Evolutionary conservation across 2,888 invertebrate genomes (phyloP), one percentile per base, ranked within the genome.

Genomic region (Xylota segnis): DNA sequence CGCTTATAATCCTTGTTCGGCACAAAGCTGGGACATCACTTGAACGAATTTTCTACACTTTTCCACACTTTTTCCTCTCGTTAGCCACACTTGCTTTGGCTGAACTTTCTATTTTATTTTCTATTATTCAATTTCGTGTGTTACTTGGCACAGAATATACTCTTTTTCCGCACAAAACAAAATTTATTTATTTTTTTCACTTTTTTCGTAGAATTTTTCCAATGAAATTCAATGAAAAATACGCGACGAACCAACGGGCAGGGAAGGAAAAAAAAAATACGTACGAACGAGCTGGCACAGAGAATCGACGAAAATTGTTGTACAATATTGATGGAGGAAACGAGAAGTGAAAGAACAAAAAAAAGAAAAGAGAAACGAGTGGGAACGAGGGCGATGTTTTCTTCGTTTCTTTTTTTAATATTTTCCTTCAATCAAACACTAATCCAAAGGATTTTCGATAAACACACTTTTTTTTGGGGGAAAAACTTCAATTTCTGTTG

Each of bases 61-160:
- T 43, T 14, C 6, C 40, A n/a, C 58, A 23, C 58, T 77, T 70
- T 71, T 68, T 59, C 40, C 47, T 56, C 29, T 63, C 68, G 56
- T 16, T 34, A 29, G 27, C 68, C 27, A 3, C 23, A 59, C 58
- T 70, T 47, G 14, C 29, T 75, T 75, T 40, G 43, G 37, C 43
- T 65, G n/a, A 59, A 84, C 81, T 81, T 84, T 84, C 84, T 84
- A 54, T 76, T 84, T 58, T 76, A 47, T 65, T 66, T 16, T n/a
- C n/a, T 83, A 63, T 52, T 66, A 66, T 72, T 78, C 43, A 71
- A 77, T 70, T 71, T 78, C 45, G 58, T 65, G 32, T 71, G 78
- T 72, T 66, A 72, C 72, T 78, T 83, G 83, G 83, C 83, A 78
- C 78, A 78, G 54, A 66, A 54, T 72, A 7, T 37, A 52, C 50